Evolutionary conservation across 2,797 vertebrate genomes (phyloP).

Genomic region (Thalassophryne amazonica): DNA sequence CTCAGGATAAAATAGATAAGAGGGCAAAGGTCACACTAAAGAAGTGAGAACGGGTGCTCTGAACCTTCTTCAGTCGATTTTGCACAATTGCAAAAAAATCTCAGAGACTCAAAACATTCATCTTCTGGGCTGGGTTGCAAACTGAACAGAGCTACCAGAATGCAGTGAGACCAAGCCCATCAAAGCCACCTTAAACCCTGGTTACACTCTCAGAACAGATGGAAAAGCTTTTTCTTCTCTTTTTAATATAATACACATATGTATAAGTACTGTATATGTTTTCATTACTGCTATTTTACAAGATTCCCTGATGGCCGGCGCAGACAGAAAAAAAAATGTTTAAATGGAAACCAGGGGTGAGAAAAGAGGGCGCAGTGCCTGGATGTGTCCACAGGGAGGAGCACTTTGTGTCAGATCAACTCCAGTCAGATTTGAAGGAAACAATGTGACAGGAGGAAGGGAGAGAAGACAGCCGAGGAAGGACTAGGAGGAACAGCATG

Average conservation of each 20-base stretch:
- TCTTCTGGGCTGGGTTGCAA: slow-evolving; percentile 30
- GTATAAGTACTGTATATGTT: slow-evolving; percentile 58
- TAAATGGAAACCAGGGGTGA: slow-evolving; percentile 53
- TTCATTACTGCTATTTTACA: slow-evolving; percentile 75
- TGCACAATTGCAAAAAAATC: slow-evolving; percentile 7
- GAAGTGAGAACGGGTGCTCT: background rate
- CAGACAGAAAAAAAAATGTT: slow-evolving; percentile 77
- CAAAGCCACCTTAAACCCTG: slow-evolving; percentile 7
- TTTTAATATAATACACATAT: slow-evolving; percentile 60
- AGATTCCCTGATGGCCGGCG: slow-evolving; percentile 84
- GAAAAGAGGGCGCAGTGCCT: slow-evolving; percentile 48
- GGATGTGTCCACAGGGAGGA: slow-evolving; percentile 72
- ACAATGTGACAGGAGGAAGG: slow-evolving; percentile 20
- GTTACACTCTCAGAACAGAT: slow-evolving; percentile 30
- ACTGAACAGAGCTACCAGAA: slow-evolving; percentile 23
- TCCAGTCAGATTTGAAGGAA: slow-evolving; percentile 78
- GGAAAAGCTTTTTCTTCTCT: background rate
- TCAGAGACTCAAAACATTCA: slow-evolving; percentile 36
- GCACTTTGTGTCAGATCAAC: slow-evolving; percentile 83
- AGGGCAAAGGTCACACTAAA: background rate
- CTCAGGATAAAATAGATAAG: background rate
- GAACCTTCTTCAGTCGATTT: no score
- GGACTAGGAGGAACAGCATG: slow-evolving; percentile 20
- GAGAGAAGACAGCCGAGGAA: slow-evolving; percentile 22
- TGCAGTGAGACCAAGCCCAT: slow-evolving; percentile 12